Conservation (phyloP, 1,140 invertebrate genomes). For the Druon quercuslanigerum region DNA sequence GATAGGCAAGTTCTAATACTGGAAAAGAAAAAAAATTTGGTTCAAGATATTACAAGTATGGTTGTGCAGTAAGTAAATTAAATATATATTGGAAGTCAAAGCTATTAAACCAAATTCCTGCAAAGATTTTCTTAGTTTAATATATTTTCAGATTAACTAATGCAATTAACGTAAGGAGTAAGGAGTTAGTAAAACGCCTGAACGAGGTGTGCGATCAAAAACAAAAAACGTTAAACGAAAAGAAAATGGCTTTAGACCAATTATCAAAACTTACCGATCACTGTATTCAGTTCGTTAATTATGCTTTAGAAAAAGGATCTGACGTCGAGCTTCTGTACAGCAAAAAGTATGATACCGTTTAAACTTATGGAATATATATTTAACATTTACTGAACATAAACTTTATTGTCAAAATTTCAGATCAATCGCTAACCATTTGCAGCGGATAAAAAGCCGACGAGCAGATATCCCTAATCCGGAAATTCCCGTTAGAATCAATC, state of each 20-base stretch:
- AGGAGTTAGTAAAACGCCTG: conserved; percentile 85
- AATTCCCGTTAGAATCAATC: conserved; percentile 86
- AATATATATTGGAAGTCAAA: conserved; percentile 16
- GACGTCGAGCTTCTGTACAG: conserved; percentile 90
- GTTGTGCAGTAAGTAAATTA: conserved; percentile 84
- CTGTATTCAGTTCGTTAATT: conserved; percentile 88
- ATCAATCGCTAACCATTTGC: conserved; percentile 81
- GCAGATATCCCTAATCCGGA: conserved; percentile 90
- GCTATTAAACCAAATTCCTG: background rate
- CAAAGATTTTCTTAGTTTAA: conserved; percentile 23
- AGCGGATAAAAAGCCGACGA: conserved; percentile 85
- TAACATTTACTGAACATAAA: conserved; percentile 31
- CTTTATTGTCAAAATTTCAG: conserved; percentile 53
- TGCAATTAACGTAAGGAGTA: conserved; percentile 87
- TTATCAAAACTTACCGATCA: conserved; percentile 89
- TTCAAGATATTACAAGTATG: conserved; percentile 90
- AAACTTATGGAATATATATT: conserved; percentile 26
- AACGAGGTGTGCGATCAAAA: conserved; percentile 90
- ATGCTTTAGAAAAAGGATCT: conserved; percentile 85
- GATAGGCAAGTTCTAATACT: conserved; percentile 88
- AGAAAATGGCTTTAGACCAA: conserved; percentile 86
- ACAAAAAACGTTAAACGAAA: conserved; percentile 87
- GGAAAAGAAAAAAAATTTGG: conserved; percentile 87
- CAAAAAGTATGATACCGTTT: conserved; percentile 81
- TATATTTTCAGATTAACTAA: conserved; percentile 82